Conservation (phyloP, 2,797 vertebrate genomes). For the Holocentrus rufus region DNA sequence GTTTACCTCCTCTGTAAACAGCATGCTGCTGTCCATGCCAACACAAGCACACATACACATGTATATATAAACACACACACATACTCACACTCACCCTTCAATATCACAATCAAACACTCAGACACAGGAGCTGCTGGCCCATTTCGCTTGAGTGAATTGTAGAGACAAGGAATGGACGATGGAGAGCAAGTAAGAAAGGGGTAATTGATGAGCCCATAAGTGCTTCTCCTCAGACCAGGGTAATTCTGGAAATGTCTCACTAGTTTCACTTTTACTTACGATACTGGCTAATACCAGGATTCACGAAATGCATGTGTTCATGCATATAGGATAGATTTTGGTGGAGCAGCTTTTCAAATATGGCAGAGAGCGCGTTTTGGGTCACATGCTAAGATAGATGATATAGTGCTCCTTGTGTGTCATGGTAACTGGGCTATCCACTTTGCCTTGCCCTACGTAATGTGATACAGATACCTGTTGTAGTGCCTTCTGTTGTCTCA, state of each 20-base stretch:
- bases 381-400: background rate
- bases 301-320: background rate
- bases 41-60: background rate
- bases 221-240: background rate
- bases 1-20: conserved; percentile 30
- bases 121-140: conserved; percentile 52
- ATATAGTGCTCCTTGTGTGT: background rate
- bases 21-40: conserved; percentile 23
- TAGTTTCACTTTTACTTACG: background rate
- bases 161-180: conserved; percentile 1
- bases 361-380: background rate
- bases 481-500: conserved; percentile 1
- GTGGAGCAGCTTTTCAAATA: background rate
- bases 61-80: background rate
- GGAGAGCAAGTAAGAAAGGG: conserved; percentile 7
- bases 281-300: background rate
- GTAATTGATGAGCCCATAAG: background rate
- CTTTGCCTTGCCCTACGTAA: conserved; percentile 25
- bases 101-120: background rate
- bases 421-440: background rate
- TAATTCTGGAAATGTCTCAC: background rate
- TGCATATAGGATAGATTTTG: background rate
- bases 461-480: background rate
- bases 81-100: background rate
- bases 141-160: conserved; percentile 51